Percentiles rank a stretch among this genome's conserved stretches.
Conservation (phyloP, 2,113 vertebrate species). For the Sterna hirundo region DNA sequence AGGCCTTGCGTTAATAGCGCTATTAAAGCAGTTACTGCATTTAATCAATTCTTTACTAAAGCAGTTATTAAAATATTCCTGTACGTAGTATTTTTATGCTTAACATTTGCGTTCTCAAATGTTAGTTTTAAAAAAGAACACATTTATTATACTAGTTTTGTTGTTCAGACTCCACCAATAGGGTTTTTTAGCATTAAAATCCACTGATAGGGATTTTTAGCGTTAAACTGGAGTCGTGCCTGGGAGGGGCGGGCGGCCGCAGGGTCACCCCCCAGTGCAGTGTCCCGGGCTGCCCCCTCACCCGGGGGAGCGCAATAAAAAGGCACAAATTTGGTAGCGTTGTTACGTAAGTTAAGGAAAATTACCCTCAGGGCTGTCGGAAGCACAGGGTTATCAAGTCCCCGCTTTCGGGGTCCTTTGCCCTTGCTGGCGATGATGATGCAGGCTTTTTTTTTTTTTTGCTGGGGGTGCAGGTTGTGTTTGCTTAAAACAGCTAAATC, state of each 20-base stretch:
- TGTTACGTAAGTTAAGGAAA: not conserved
- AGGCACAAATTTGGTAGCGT: not conserved
- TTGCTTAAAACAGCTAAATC: not conserved
- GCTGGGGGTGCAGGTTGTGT: not conserved
- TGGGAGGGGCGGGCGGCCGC: fast-evolving
- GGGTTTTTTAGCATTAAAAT: not conserved
- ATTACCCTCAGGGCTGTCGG: fast-evolving
- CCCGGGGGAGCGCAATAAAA: not conserved
- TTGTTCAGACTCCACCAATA: fast-evolving
- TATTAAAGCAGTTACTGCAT: fast-evolving
- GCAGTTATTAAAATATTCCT: fast-evolving
- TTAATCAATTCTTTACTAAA: not conserved
- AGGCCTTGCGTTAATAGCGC: fast-evolving
- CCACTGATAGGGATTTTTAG: not conserved
- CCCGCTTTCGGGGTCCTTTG: not conserved
- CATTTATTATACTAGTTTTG: fast-evolving
- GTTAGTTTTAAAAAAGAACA: fast-evolving
- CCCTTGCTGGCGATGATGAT: not conserved
- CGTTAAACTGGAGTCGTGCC: fast-evolving
- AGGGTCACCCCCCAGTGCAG: fast-evolving
- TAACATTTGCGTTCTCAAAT: fast-evolving
- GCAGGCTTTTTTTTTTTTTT: not conserved
- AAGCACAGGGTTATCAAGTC: not conserved
- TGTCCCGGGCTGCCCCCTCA: not conserved
- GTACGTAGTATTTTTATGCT: fast-evolving